Evolutionary conservation across 1,140 invertebrate species (phyloP).

Genomic region (Pentalonia nigronervosa): DNA sequence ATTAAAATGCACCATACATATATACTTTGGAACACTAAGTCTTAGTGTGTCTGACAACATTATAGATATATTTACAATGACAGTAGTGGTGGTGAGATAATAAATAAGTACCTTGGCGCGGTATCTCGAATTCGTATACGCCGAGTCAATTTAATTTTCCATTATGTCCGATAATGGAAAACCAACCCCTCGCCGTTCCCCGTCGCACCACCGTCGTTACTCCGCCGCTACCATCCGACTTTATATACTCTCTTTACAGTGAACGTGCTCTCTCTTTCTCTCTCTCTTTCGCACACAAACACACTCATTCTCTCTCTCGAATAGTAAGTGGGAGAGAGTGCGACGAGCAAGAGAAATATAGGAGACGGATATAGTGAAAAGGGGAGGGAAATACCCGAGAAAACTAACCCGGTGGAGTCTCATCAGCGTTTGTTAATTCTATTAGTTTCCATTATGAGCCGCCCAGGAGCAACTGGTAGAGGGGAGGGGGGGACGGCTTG

Average conservation of each 20-base stretch:
- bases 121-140: slow-evolving; percentile 36
- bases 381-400: slow-evolving; percentile 34
- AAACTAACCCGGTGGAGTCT: slow-evolving; percentile 57
- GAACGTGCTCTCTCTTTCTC: neutral
- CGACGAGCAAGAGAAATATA: neutral
- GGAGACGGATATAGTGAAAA: neutral
- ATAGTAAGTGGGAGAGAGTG: neutral
- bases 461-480: slow-evolving; percentile 36
- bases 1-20: neutral
- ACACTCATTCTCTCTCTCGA: neutral
- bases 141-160: slow-evolving; percentile 57
- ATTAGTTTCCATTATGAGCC: slow-evolving; percentile 59
- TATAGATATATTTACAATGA: neutral
- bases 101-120: slow-evolving; percentile 44
- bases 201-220: neutral
- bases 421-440: slow-evolving; percentile 60
- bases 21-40: neutral
- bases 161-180: slow-evolving; percentile 58
- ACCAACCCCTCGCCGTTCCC: neutral
- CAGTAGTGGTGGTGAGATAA: slow-evolving; percentile 22
- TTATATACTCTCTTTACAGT: slow-evolving; percentile 3
- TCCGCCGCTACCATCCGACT: neutral
- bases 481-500: neutral
- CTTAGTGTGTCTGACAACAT: neutral
- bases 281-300: too few species aligned